Evolutionary conservation across 1,140 invertebrate genomes (phyloP), one percentile per base, ranked within the genome.

Genomic region (Pomacea maculata): DNA sequence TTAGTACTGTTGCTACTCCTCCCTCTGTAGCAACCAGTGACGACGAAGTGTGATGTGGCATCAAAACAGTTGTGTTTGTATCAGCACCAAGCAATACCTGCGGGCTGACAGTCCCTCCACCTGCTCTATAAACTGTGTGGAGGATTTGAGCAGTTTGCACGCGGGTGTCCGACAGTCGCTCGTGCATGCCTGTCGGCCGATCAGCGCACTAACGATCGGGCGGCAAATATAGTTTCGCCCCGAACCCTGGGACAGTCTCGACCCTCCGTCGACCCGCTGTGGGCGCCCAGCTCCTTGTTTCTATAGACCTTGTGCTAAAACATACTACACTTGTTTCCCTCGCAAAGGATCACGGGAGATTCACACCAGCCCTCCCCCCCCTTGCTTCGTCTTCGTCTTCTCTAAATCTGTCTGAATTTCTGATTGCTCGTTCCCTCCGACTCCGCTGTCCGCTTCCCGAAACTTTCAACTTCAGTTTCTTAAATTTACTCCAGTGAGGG

Each of bases 271-370:
- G 67, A 14, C 11, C 21, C 29, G 67, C 67, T 25, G 64, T 12
- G 67, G 52, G 29, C 25, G 71, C 71, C 17, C 71, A 17, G 71
- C 71, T 25, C n/a, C 25, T 25, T 34, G 34, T 25, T 34, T 25
- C 67, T 34, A 25, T 70, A 34, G n/a, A 25, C 67, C 67, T 34
- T 70, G 67, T 70, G 6, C 67, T 19, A 7, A 15, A 45, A 29
- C 71, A 72, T 72, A 72, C 71, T 45, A 45, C 17, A 25, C 71
- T 19, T 72, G 71, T 72, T 72, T 72, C 71, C 29, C 71, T 52
- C 52, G 71, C 71, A 72, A 34, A 72, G 29, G 25, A 72, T 72
- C 71, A 72, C 29, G 29, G 71, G 71, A 9, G 71, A 72, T 72
- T 72, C 57, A 61, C 57, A 61, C 57, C 57, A 72, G 34, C 29